Evolutionary conservation across 2,888 invertebrate species (phyloP).

Genomic region (Taenaris catops): DNA sequence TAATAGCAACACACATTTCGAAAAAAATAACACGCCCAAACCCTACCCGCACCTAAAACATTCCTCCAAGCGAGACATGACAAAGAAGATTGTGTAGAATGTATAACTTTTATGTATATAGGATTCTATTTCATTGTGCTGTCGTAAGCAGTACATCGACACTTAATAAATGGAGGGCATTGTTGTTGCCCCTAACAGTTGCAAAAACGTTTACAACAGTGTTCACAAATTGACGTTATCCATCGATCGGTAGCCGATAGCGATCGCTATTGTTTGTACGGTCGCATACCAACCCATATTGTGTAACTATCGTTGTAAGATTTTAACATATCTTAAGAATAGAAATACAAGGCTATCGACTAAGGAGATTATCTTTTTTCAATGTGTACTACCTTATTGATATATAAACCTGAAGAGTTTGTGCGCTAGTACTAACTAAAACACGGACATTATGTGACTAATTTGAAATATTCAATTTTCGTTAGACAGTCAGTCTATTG

Average conservation of each 20-base stretch:
- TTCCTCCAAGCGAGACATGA: too few relatives aligned
- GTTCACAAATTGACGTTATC: conserved; percentile 19
- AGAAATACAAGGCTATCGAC: background rate
- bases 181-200: conserved; percentile 9
- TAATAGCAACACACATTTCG: too few relatives aligned
- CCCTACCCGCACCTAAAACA: too few relatives aligned
- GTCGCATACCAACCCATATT: conserved; percentile 13
- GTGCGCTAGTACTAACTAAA: too few relatives aligned
- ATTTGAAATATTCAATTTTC: too few relatives aligned
- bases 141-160: background rate
- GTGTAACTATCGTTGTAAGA: conserved; percentile 1
- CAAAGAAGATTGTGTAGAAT: too few relatives aligned
- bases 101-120: too few relatives aligned
- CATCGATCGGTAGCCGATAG: conserved; percentile 13
- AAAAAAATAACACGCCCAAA: too few relatives aligned
- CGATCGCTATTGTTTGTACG: conserved; percentile 11
- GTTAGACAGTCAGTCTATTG: too few relatives aligned
- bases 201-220: conserved; percentile 12
- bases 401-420: too few relatives aligned
- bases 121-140: too few relatives aligned
- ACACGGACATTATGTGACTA: too few relatives aligned
- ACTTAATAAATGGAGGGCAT: conserved; percentile 6
- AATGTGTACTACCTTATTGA: background rate
- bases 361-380: background rate
- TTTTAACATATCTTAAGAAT: background rate